phyloP scores from a whole-genome alignment of 2,113 vertebrate genomes.

The Platycercus adscitus region DNA sequence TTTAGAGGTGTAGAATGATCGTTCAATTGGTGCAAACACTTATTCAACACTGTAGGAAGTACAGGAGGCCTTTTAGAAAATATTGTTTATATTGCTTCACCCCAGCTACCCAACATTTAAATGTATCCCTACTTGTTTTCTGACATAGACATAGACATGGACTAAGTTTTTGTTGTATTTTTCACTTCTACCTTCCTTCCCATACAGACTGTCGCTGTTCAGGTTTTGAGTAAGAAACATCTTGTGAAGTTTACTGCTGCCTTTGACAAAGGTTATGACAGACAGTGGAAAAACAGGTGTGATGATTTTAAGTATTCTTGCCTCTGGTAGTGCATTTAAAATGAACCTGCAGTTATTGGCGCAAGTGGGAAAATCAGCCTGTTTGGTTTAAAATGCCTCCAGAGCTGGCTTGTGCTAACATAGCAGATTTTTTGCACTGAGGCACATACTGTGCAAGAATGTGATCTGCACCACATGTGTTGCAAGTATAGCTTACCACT shows the following conservation, averaged over 20 bases:
- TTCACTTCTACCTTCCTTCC: neutral
- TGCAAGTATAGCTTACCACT: neutral
- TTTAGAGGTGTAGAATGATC: neutral
- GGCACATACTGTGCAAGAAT: neutral
- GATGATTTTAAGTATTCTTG: neutral
- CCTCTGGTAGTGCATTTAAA: neutral
- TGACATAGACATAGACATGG: neutral
- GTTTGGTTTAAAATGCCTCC: neutral
- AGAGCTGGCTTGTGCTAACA: neutral
- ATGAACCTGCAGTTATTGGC: fast-evolving
- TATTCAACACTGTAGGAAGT: neutral
- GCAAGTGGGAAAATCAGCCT: neutral
- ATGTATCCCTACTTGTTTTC: neutral
- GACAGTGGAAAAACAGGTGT: neutral
- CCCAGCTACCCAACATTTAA: neutral
- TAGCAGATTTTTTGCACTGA: neutral
- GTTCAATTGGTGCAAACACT: neutral
- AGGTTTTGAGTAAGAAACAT: neutral
- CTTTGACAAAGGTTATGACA: neutral
- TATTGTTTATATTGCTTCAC: neutral
- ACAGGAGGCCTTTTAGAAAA: neutral
- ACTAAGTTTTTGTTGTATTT: neutral
- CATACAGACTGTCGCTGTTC: neutral
- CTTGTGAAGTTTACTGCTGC: neutral
- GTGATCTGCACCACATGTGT: neutral